phyloP scores from a whole-genome alignment of 2,113 vertebrate species.

The Lucifuga dentata region DNA sequence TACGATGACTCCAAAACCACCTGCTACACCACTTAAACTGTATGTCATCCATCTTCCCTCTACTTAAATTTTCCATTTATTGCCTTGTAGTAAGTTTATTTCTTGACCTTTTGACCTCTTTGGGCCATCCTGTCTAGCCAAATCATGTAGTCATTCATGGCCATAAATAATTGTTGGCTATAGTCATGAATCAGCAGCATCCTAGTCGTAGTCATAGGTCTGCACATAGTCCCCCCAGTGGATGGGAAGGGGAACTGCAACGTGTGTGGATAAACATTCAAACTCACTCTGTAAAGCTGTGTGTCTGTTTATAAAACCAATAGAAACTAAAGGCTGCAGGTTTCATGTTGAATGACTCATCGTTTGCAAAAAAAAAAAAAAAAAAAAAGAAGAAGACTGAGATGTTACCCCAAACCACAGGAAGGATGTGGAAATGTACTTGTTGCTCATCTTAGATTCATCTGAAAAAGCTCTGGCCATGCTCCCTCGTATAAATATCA shows the following conservation, averaged over 20 bases:
- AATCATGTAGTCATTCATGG: background rate
- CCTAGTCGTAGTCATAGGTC: background rate
- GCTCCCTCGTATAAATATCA: constrained; percentile 21
- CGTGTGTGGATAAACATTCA: no score
- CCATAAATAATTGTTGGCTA: constrained; percentile 21
- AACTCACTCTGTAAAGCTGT: background rate
- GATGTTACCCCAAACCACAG: constrained; percentile 45
- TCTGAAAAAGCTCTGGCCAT: constrained; percentile 25
- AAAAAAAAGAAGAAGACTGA: constrained; percentile 3
- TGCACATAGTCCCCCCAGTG: constrained; percentile 67
- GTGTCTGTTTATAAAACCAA: constrained; percentile 11
- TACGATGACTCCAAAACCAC: constrained; percentile 33
- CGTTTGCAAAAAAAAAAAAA: constrained; percentile 3
- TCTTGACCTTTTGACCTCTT: no score
- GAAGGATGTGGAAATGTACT: constrained; percentile 52
- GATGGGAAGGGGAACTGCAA: constrained; percentile 43
- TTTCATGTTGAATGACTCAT: constrained; percentile 33
- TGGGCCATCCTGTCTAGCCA: background rate
- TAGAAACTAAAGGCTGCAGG: constrained; percentile 26
- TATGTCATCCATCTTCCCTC: background rate
- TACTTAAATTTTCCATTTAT: background rate
- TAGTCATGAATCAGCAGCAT: background rate
- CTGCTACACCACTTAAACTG: constrained; percentile 3
- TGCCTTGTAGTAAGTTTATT: no score
- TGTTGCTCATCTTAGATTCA: constrained; percentile 43